These are phyloP conservation scores for Mesorhabditis spiculigera DNA, from an alignment of 2,888 invertebrate species.

Conservation along the genomic window DNA sequence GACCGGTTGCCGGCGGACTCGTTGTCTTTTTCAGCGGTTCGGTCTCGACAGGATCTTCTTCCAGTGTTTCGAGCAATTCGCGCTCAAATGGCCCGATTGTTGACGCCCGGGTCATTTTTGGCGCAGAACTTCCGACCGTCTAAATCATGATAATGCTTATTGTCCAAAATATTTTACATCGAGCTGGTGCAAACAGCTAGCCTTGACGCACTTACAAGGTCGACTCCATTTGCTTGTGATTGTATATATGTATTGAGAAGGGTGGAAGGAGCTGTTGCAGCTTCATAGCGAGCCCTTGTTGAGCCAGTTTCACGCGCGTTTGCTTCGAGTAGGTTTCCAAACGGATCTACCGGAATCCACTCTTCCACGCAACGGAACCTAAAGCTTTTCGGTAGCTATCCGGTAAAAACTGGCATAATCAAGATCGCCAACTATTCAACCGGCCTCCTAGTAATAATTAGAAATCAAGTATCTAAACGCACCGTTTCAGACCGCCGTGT, in stretches of 20 bases:
- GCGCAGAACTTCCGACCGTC: too few species aligned
- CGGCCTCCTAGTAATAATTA: not conserved
- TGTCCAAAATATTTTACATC: too few species aligned
- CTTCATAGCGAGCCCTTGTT: not conserved
- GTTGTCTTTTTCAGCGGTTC: not conserved
- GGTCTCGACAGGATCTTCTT: not conserved
- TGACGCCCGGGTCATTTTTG: too few species aligned
- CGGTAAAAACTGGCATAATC: not conserved
- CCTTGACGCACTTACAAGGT: too few species aligned
- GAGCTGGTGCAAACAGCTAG: too few species aligned
- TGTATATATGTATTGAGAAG: too few species aligned
- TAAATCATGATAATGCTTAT: too few species aligned
- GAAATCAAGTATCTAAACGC: not conserved
- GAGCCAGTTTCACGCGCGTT: not conserved
- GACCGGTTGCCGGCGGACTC: not conserved
- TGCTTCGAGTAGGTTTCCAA: not conserved
- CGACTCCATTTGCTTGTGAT: too few species aligned
- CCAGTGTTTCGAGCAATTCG: not conserved
- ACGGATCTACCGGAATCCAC: constrained; percentile 4
- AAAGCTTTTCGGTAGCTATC: not conserved
- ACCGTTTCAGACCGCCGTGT: not conserved
- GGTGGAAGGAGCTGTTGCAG: not conserved
- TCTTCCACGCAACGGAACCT: constrained; percentile 2
- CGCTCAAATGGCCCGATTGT: not conserved
- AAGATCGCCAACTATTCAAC: not conserved